phyloP scores from a whole-genome alignment of 2,797 vertebrate species.

The Thaleichthys pacificus region DNA sequence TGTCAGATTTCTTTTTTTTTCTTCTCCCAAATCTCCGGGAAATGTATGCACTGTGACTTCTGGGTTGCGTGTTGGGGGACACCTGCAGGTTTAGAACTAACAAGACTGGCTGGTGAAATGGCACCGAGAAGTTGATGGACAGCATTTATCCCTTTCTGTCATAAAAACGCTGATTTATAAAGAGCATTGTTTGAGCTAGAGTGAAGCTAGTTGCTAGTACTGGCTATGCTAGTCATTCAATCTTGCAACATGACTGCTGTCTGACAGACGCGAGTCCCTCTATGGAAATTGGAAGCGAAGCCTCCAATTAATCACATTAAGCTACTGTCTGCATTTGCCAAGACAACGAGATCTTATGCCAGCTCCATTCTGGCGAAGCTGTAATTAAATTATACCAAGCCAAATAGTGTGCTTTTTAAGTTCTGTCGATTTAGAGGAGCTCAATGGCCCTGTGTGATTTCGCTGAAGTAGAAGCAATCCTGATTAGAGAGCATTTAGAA shows the following conservation, averaged over 20 bases:
- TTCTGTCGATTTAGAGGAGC: constrained; percentile 49
- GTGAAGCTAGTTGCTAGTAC: constrained; percentile 3
- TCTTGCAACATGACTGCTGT: constrained; percentile 43
- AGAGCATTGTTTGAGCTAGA: constrained; percentile 12
- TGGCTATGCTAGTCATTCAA: constrained; percentile 33
- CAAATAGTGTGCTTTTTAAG: constrained; percentile 51
- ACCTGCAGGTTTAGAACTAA: background rate
- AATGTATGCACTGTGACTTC: too few species aligned
- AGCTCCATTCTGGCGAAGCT: constrained; percentile 47
- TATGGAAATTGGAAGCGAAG: constrained; percentile 55
- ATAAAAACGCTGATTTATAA: background rate
- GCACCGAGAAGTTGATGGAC: background rate
- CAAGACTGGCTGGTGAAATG: background rate
- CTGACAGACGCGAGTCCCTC: constrained; percentile 46
- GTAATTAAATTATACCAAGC: constrained; percentile 64
- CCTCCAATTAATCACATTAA: constrained; percentile 68
- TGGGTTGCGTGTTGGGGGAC: too few species aligned
- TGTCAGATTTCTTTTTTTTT: background rate
- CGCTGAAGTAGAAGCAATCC: constrained; percentile 42
- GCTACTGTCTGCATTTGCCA: constrained; percentile 57
- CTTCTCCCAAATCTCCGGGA: too few species aligned
- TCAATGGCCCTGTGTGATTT: constrained; percentile 53
- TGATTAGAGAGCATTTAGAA: constrained; percentile 59
- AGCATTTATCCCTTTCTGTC: background rate
- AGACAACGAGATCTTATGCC: constrained; percentile 51